Evolutionary conservation across 2,113 vertebrate genomes (phyloP).

Genomic region (Corydoras maculifer): DNA sequence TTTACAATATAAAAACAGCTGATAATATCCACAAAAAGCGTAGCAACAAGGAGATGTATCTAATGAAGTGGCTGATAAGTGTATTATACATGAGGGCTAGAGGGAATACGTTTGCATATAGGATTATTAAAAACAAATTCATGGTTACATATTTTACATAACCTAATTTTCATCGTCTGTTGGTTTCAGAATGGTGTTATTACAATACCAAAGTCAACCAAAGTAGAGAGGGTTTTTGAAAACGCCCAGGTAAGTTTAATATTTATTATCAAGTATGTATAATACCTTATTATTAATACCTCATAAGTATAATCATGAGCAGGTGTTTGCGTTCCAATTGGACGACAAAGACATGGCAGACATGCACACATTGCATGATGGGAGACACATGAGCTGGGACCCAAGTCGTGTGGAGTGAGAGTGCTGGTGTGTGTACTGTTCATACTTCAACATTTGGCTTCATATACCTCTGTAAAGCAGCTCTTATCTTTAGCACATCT

Average conservation of each 20-base stretch:
- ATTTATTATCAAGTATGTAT: too few relatives aligned
- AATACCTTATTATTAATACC: too few relatives aligned
- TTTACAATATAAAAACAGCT: too few relatives aligned
- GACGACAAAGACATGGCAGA: constrained; percentile 62
- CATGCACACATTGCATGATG: constrained; percentile 70
- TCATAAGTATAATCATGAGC: neutral
- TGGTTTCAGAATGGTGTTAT: constrained; percentile 67
- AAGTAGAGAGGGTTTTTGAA: constrained; percentile 65
- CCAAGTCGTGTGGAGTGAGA: constrained; percentile 62
- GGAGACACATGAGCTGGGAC: constrained; percentile 74
- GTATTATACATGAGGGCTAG: too few relatives aligned
- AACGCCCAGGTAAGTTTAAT: constrained; percentile 67
- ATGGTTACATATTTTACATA: too few relatives aligned
- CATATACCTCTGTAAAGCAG: neutral
- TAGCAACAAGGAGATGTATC: too few relatives aligned
- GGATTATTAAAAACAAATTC: too few relatives aligned
- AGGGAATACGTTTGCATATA: too few relatives aligned
- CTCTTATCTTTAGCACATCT: neutral
- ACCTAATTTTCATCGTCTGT: too few relatives aligned
- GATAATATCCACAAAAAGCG: too few relatives aligned
- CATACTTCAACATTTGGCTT: neutral
- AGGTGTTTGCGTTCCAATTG: constrained; percentile 72
- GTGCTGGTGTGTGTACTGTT: constrained; percentile 22
- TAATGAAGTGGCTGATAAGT: too few relatives aligned
- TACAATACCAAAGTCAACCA: constrained; percentile 75